Evolutionary conservation across 1,140 invertebrate genomes (phyloP).

Genomic region (Colletes gigas): DNA sequence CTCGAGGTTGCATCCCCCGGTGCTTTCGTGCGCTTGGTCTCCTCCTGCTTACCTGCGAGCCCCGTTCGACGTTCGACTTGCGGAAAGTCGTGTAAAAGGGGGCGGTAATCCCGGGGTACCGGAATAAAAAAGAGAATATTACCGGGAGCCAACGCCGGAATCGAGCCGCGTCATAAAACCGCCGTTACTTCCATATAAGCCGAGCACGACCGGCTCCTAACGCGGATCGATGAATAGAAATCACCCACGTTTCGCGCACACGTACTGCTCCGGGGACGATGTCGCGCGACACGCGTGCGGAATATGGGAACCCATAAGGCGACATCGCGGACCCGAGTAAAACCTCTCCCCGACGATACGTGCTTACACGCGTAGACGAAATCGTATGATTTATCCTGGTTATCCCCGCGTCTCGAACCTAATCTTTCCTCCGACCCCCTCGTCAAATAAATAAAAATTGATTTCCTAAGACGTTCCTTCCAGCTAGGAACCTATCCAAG

Average conservation of each 20-base stretch:
- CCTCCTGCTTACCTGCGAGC: background rate
- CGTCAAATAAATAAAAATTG: too few relatives aligned
- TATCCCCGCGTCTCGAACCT: background rate
- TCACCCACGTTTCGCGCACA: conserved; percentile 60
- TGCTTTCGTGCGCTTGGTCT: too few relatives aligned
- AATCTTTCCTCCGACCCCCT: too few relatives aligned
- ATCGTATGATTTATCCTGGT: conserved; percentile 54
- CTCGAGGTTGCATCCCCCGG: conserved; percentile 1
- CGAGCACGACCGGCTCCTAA: conserved; percentile 49
- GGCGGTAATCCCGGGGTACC: background rate
- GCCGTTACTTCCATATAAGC: conserved; percentile 59
- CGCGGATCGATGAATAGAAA: conserved; percentile 68
- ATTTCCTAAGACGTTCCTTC: too few relatives aligned
- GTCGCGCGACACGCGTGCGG: conserved; percentile 58
- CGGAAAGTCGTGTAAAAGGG: conserved; percentile 10
- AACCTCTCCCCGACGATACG: conserved; percentile 34
- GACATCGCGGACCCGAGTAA: conserved; percentile 27
- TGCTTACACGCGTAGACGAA: conserved; percentile 44
- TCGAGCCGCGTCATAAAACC: conserved; percentile 54
- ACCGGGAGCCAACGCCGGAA: conserved; percentile 32
- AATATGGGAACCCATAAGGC: conserved; percentile 62
- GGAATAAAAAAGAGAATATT: conserved; percentile 52
- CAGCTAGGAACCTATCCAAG: too few relatives aligned
- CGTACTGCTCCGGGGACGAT: conserved; percentile 53
- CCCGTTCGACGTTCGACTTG: background rate